These are phyloP conservation scores for Mellivora capensis DNA, from an alignment of 2,113 vertebrate genomes.

Conservation along the genomic window DNA sequence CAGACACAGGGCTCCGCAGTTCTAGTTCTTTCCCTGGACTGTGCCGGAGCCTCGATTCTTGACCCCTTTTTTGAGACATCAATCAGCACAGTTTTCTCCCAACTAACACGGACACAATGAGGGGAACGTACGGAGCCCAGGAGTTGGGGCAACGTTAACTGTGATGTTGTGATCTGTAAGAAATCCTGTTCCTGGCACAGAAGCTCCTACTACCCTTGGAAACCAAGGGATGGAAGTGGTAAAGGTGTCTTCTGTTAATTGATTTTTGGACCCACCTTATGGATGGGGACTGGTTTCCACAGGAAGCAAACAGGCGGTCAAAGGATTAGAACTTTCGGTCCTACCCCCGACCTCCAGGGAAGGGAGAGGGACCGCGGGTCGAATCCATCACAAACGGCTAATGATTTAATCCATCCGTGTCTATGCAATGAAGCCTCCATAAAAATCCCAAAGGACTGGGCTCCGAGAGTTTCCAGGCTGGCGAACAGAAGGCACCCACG, in stretches of 20 bases:
- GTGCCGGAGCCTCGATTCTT: not conserved
- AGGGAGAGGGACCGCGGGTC: too few species aligned
- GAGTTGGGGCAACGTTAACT: not conserved
- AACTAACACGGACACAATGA: not conserved
- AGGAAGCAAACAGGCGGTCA: not conserved
- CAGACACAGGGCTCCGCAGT: accelerated
- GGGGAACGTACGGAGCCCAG: not conserved
- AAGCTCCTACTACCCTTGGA: not conserved
- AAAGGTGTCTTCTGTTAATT: not conserved
- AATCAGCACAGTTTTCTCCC: not conserved
- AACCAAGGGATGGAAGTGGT: not conserved
- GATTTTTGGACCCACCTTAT: not conserved
- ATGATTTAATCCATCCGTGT: accelerated
- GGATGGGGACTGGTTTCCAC: not conserved
- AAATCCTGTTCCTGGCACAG: not conserved
- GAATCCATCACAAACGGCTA: not conserved
- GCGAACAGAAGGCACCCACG: not conserved
- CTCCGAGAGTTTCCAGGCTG: not conserved
- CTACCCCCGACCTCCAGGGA: not conserved
- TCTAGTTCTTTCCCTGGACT: not conserved
- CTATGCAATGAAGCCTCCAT: not conserved
- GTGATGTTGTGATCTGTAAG: not conserved
- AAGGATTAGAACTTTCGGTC: not conserved
- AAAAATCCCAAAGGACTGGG: not conserved
- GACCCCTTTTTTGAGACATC: not conserved